Percentiles rank a stretch among this genome's conserved stretches.
phyloP scores from a whole-genome alignment of 1,140 invertebrate genomes.

The Brachionus plicatilis region DNA sequence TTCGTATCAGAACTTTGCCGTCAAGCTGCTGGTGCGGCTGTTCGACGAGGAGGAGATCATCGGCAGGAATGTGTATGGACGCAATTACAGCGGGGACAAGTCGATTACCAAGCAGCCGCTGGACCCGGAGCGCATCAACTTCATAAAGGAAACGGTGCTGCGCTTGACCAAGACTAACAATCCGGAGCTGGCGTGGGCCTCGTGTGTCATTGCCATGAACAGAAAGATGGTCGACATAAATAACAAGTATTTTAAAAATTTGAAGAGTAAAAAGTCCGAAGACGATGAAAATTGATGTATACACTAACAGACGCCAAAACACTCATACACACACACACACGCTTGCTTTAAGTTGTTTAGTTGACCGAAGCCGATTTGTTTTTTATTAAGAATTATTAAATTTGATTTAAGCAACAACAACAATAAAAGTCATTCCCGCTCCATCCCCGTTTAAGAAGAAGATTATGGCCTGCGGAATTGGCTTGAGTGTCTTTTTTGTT shows the following conservation, averaged over 20 bases:
- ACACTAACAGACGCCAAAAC: not conserved
- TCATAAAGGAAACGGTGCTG: slow-evolving; percentile 36
- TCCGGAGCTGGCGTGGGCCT: slow-evolving; percentile 24
- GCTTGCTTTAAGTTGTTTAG: not conserved
- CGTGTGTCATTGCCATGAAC: slow-evolving; percentile 39
- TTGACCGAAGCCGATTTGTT: not conserved
- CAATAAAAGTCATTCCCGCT: not conserved
- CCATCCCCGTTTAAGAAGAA: not conserved
- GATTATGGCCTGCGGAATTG: not conserved
- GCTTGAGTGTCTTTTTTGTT: not conserved
- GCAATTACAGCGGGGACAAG: slow-evolving; percentile 37
- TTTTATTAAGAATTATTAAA: not conserved
- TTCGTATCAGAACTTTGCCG: slow-evolving; percentile 39
- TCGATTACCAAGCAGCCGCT: slow-evolving; percentile 24
- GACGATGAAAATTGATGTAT: not conserved
- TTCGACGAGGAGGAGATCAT: slow-evolving; percentile 39
- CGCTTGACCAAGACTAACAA: slow-evolving; percentile 33
- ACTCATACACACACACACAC: not conserved
- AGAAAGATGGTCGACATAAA: slow-evolving; percentile 37
- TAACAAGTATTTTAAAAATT: slow-evolving; percentile 38
- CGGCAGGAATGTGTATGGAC: slow-evolving; percentile 23
- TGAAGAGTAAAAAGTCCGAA: not conserved
- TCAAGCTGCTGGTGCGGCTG: slow-evolving; percentile 8
- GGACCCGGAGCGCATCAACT: slow-evolving; percentile 38
- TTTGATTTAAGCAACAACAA: not conserved